Base-by-base conservation (phyloP, 2,113 vertebrate species). In the Variabilichromis moorii region DNA sequence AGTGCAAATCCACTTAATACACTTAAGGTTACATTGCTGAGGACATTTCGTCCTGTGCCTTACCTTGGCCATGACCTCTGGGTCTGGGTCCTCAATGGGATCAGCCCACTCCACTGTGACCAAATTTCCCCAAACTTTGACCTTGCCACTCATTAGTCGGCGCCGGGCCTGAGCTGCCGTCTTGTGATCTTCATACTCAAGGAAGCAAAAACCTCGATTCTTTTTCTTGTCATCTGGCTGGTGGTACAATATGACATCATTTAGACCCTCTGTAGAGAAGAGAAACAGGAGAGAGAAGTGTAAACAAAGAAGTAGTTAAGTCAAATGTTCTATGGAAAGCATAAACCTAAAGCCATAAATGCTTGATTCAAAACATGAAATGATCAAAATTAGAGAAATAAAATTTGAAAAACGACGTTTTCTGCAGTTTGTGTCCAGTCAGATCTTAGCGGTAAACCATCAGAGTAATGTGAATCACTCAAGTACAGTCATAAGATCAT, bases 41-140 rank as follows among this genome's bases (percentile, higher is more conserved):
- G 19, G 26, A 54, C 21, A 2, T 78, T 50, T 78, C 7, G 10
- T 8, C 8, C 10, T 12, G 9, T 37, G 53, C 37, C 88, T 97
- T 96, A 99, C 98, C 98, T 99, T 99, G 89, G 99, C 98, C 99
- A 99, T 99, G 90, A 99, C 98, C 95, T 99, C 98, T 59, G 99
- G 99, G 91, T 99, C 99, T 54, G 99, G 99, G 94, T 99, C 99
- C 96, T 99, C 99, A 86, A 99, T 99, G 84, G 99, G 99, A 87
- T 99, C 99, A 31, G 99, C 99, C 99, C 99, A 99, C 90, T 99
- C 99, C 86, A 99, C 99, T 2, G 99, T 99, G 94, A 99, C 99
- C 94, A 99, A 98, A 81, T 99, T 99, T 78, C 98, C 98, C 98
- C 98, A 99, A 88, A 99, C 99, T 93, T 99, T 99, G 92, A 99